Evolutionary conservation across 2,888 invertebrate species (phyloP).

Genomic region (Apoda limacodes): DNA sequence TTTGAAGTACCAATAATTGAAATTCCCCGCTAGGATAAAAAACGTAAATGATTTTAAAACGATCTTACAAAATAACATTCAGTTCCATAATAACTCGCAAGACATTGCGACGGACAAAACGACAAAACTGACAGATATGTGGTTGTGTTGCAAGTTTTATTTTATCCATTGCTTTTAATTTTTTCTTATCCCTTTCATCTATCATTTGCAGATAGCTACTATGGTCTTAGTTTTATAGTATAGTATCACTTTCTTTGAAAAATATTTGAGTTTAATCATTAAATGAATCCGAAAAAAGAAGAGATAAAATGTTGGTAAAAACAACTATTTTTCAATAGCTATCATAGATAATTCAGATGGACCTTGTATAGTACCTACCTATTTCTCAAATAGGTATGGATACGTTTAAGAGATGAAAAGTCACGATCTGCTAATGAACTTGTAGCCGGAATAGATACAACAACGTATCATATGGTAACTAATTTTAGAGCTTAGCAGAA

Average conservation of each 20-base stretch:
- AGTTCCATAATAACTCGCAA: too few relatives aligned
- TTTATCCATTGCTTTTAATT: too few relatives aligned
- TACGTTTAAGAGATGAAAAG: conserved; percentile 1
- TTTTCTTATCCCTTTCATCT: too few relatives aligned
- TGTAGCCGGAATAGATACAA: not conserved
- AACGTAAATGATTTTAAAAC: too few relatives aligned
- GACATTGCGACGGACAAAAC: conserved; percentile 24
- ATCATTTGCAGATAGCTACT: too few relatives aligned
- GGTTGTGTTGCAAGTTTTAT: conserved; percentile 1
- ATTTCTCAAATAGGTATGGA: conserved; percentile 8
- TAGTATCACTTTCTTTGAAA: too few relatives aligned
- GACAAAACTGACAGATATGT: conserved; percentile 18
- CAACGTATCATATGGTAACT: not conserved
- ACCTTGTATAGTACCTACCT: conserved; percentile 5
- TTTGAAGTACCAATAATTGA: too few relatives aligned
- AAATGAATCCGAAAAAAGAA: too few relatives aligned
- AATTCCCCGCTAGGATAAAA: too few relatives aligned
- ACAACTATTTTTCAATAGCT: conserved; percentile 4
- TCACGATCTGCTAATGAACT: not conserved
- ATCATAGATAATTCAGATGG: conserved; percentile 5
- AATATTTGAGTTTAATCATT: too few relatives aligned
- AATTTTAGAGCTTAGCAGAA: not conserved
- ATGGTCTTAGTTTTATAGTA: too few relatives aligned
- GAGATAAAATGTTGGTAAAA: conserved; percentile 6
- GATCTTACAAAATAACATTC: too few relatives aligned